Percentiles rank a stretch among this genome's conserved stretches.
phyloP scores from a whole-genome alignment of 2,888 invertebrate genomes.

The Drosophila mulleri region DNA sequence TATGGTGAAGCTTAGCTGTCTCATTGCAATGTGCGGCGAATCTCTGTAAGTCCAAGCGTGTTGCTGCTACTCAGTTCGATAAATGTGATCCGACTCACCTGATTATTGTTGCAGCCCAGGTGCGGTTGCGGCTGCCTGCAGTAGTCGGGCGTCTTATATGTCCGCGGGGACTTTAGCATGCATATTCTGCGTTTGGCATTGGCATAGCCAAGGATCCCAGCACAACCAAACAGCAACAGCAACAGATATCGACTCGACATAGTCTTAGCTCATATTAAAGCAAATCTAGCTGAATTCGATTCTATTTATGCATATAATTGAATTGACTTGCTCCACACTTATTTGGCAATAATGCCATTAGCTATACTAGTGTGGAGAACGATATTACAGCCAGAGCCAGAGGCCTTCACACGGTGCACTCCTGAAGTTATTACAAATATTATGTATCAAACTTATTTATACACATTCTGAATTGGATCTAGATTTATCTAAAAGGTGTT shows the following conservation, averaged over 20 bases:
- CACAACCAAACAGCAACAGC: not conserved
- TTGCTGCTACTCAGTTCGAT: not conserved
- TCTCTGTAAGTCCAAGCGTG: not conserved
- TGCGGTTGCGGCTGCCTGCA: slow-evolving; percentile 14
- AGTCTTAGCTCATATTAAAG: not conserved
- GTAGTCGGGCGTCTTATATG: not conserved
- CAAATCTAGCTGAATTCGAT: not conserved
- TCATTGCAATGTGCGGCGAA: rapidly evolving
- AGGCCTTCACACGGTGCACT: too few species aligned
- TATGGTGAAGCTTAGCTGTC: rapidly evolving
- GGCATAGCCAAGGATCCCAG: slow-evolving; percentile 5
- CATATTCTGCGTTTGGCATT: not conserved
- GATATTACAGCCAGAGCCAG: too few species aligned
- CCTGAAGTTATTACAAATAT: not conserved
- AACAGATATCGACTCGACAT: slow-evolving; percentile 3
- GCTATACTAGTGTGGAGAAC: not conserved
- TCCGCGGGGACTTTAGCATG: not conserved
- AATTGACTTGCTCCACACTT: slow-evolving; percentile 7
- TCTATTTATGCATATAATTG: not conserved
- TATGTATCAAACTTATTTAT: too few species aligned
- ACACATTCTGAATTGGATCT: too few species aligned
- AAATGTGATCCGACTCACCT: not conserved
- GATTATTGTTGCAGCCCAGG: not conserved
- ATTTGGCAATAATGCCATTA: not conserved
- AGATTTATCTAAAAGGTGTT: too few species aligned